These are phyloP conservation scores for Stigmatopora argus DNA, from an alignment of 2,113 vertebrate species.

Conservation along the genomic window DNA sequence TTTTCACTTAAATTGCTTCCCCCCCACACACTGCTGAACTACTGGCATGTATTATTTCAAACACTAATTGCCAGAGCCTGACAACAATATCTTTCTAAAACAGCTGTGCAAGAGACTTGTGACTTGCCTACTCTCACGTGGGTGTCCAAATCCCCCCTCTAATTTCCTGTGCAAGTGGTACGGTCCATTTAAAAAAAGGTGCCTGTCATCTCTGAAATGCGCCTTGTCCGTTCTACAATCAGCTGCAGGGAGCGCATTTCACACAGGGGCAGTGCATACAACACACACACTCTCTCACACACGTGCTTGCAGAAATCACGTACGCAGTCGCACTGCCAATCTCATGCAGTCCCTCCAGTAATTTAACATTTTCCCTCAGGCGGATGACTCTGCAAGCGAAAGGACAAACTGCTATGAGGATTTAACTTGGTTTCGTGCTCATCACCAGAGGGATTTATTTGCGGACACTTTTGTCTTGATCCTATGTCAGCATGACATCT, in stretches of 20 bases:
- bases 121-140: conserved; percentile 31
- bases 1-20: conserved; percentile 17
- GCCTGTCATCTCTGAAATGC: conserved; percentile 69
- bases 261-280: conserved; percentile 48
- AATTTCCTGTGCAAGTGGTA: conserved; percentile 69
- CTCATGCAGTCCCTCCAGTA: conserved; percentile 28
- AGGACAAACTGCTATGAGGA: conserved; percentile 57
- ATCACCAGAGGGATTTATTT: conserved; percentile 40
- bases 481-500: conserved; percentile 77
- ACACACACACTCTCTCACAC: conserved; percentile 17
- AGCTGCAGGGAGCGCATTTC: conserved; percentile 66
- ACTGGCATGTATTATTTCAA: conserved; percentile 8
- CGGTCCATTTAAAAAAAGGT: conserved; percentile 77
- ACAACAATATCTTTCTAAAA: conserved; percentile 26
- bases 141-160: conserved; percentile 13
- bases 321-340: conserved; percentile 29
- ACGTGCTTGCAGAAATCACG: conserved; percentile 39
- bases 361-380: conserved; percentile 38
- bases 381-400: conserved; percentile 49
- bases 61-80: conserved; percentile 15
- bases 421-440: conserved; percentile 47
- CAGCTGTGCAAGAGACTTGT: conserved; percentile 33
- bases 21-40: conserved; percentile 2
- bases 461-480: conserved; percentile 38
- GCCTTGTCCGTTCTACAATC: conserved; percentile 74